Base-by-base conservation (phyloP, 2,797 vertebrate species). In the Rhodeus uyekii region DNA sequence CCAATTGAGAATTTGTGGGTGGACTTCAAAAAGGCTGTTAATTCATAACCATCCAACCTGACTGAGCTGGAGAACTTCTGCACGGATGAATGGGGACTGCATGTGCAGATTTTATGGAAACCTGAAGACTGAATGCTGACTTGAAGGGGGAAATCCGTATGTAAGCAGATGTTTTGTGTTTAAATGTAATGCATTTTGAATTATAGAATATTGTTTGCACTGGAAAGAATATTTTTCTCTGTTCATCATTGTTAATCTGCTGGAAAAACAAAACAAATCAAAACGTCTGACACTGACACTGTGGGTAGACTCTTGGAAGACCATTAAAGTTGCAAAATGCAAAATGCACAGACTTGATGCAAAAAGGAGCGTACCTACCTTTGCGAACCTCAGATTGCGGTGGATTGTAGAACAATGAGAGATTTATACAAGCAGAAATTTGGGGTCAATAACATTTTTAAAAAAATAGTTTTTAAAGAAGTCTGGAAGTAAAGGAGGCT, bases 21-120 rank as follows among this genome's bases (percentile, higher is more conserved):
- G 61, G 12, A 78, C 44, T 67, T 53, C 22, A 67, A 67, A 63
- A 77, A 36, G 76, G 22, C 32, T 77, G 42, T 64, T 48, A 64
- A 53, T 44, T 27, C 61, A 53, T 32, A 50, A 27, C 42, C 42
- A 36, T 77, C 29, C 44, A 78, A 53, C 32, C 32, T 78, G 76
- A 65, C 14, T 27, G 61, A 24, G 29, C 4, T 46, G 19, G 58
- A 63, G 42, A 19, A 76, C 39, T 55, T 74, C 32, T 24, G 71
- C 34, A 50, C 27, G 50, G 22, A 50, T 50, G 34, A 55, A 74
- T 38, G 34, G 34, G 8, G 34, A 74, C 48, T 38, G 44, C 44
- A 19, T 65, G 60, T 48, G 29, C 19, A 46, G 27, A 24, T 42
- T 14, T 50, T 42, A 77, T 65, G 12, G 42, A 65, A 8, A 77